Base-by-base conservation (phyloP, 2,797 vertebrate species). In the Vultur gryphus region DNA sequence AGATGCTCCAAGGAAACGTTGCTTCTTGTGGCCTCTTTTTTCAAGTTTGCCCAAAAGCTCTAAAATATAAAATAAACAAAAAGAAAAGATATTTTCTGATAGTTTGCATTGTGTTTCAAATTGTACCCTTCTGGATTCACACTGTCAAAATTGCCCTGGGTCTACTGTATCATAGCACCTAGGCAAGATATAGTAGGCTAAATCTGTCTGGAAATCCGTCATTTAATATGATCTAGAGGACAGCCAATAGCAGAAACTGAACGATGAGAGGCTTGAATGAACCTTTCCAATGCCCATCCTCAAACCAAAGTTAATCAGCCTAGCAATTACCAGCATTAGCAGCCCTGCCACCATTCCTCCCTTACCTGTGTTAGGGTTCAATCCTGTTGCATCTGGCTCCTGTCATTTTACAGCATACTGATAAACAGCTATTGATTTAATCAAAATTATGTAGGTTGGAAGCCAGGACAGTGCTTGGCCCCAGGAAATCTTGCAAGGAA, bases 381-480 rank as follows among this genome's bases (percentile, higher is more conserved):
- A 58, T 59, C 87, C 91, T 86, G 35, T 69, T 76, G 70, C 86
- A 78, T 94, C 93, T 93, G 95, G 31, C 82, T 95, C 51, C 87
- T 72, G 87, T 95, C 90, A 1, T 94, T 94, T 93, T 62, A 33
- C 4, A 41, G n/a, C 44, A 55, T 17, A 4, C 62, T 69, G 82
- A 49, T 79, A 90, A 96, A 84, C 55, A 83, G 52, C 72, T 62
- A 49, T 75, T 87, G 92, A 95, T 91, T 96, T 86, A 78, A 88
- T 92, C 82, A 51, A 84, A 95, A 87, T 89, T 94, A 84, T 26
- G 0, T 52, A 23, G 25, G 31, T 31, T 86, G 62, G 84, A 70
- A 93, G 95, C 87, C 93, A 91, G 90, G 93, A 87, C 90, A 59
- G 62, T 39, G 93, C 84, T n/a, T 90, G 93, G 61, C 95, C 78